These are phyloP conservation scores for Caenorhabditis tropicalis DNA, from an alignment of 1,140 invertebrate species.

Conservation along the genomic window DNA sequence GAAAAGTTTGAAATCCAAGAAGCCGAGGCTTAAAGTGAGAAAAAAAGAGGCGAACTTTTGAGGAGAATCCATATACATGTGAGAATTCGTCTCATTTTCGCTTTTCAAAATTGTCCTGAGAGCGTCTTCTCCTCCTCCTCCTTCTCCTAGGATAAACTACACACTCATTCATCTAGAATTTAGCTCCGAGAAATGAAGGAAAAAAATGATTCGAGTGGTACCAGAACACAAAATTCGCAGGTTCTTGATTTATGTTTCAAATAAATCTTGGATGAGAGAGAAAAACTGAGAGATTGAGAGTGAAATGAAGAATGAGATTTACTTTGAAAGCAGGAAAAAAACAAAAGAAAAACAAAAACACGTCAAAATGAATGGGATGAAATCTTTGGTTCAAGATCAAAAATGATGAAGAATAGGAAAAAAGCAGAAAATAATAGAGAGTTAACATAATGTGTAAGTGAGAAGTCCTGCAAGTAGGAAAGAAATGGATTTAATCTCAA, in stretches of 20 bases:
- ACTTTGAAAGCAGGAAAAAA: not conserved
- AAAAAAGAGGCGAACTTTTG: slow-evolving; percentile 21
- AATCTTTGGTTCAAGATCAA: not conserved
- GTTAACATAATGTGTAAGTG: not conserved
- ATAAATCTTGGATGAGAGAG: slow-evolving; percentile 34
- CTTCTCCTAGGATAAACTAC: not conserved
- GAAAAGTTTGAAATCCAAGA: not conserved
- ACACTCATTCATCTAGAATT: slow-evolving; percentile 10
- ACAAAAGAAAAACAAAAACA: not conserved
- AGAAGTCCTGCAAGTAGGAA: not conserved
- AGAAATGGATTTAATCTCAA: slow-evolving; percentile 10
- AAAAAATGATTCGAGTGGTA: no score
- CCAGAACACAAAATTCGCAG: not conserved
- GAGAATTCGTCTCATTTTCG: slow-evolving; percentile 11
- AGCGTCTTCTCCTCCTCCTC: not conserved
- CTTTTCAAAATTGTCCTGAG: not conserved
- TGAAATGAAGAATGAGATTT: not conserved
- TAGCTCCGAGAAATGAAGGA: not conserved
- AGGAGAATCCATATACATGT: slow-evolving; percentile 24
- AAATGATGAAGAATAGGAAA: not conserved
- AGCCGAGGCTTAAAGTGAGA: not conserved
- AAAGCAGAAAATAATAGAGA: not conserved
- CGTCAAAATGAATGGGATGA: not conserved
- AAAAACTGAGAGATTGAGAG: not conserved
- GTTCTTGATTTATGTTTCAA: slow-evolving; percentile 7